phyloP scores from a whole-genome alignment of 2,113 vertebrate species.

The Planiliza haematocheilus region DNA sequence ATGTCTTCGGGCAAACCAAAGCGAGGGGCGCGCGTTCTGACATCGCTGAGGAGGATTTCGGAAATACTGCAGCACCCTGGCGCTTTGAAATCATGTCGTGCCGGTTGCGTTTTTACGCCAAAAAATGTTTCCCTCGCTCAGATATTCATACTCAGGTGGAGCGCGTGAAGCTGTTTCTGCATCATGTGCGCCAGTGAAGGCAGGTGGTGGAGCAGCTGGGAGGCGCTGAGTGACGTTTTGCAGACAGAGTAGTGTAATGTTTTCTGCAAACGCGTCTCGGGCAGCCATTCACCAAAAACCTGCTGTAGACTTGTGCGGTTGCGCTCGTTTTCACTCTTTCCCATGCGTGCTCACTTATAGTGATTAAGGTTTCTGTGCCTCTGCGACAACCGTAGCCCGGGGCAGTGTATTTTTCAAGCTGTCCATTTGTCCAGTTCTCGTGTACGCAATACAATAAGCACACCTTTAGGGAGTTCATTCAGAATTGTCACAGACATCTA shows the following conservation, averaged over 20 bases:
- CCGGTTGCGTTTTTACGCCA: conserved; percentile 44
- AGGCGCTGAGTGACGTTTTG: conserved; percentile 3
- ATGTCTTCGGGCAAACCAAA: conserved; percentile 60
- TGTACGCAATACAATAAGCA: too few species aligned
- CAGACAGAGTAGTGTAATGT: not conserved
- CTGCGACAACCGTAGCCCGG: too few species aligned
- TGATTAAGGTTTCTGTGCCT: too few species aligned
- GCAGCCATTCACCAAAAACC: not conserved
- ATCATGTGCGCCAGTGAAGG: conserved; percentile 14
- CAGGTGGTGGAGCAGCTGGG: conserved; percentile 12
- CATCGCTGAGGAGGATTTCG: conserved; percentile 25
- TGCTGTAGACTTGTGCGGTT: too few species aligned
- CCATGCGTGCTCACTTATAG: too few species aligned
- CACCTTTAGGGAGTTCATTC: too few species aligned
- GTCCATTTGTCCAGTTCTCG: too few species aligned
- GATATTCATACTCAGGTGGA: conserved; percentile 49
- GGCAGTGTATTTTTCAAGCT: too few species aligned
- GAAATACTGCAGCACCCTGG: conserved; percentile 40
- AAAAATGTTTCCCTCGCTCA: conserved; percentile 8
- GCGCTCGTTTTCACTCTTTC: too few species aligned
- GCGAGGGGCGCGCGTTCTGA: conserved; percentile 31
- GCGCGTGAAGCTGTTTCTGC: conserved; percentile 35
- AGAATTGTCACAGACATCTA: too few species aligned
- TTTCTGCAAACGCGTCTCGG: conserved; percentile 5
- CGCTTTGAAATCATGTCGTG: conserved; percentile 43